These are phyloP conservation scores for Notiomystis cincta DNA, from an alignment of 2,113 vertebrate genomes.

Conservation along the genomic window DNA sequence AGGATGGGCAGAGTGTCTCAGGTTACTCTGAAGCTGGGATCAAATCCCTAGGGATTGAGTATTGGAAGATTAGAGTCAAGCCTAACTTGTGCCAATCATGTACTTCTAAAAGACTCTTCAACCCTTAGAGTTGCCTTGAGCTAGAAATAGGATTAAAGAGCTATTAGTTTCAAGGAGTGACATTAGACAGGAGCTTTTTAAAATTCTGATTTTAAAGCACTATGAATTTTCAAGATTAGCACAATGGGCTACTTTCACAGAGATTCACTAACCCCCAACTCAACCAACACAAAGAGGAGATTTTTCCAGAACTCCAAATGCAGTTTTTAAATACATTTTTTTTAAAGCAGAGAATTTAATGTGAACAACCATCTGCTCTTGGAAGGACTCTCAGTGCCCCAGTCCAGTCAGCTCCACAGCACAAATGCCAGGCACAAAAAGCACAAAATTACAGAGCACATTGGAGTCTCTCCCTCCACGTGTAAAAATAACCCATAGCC, in stretches of 20 bases:
- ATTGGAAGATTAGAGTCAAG: neutral
- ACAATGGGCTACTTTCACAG: neutral
- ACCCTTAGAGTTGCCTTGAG: neutral
- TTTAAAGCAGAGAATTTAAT: neutral
- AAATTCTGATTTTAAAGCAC: neutral
- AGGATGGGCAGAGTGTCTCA: neutral
- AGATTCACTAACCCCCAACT: neutral
- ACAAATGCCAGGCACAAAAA: neutral
- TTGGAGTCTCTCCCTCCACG: neutral
- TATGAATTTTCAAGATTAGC: neutral
- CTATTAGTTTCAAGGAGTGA: neutral
- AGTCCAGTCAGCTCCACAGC: neutral
- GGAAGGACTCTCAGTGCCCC: neutral
- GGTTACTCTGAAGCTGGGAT: neutral
- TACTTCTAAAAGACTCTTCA: neutral
- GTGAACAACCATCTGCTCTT: constrained; percentile 52
- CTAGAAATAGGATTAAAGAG: neutral
- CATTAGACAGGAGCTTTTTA: neutral
- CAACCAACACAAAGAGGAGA: neutral
- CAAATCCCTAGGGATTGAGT: neutral
- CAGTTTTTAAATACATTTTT: neutral
- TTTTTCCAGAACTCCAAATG: neutral
- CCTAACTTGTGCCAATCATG: neutral
- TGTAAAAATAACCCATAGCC: neutral
- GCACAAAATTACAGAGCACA: neutral